Evolutionary conservation across 2,797 vertebrate species (phyloP).

Genomic region (Steatocranus sp.): DNA sequence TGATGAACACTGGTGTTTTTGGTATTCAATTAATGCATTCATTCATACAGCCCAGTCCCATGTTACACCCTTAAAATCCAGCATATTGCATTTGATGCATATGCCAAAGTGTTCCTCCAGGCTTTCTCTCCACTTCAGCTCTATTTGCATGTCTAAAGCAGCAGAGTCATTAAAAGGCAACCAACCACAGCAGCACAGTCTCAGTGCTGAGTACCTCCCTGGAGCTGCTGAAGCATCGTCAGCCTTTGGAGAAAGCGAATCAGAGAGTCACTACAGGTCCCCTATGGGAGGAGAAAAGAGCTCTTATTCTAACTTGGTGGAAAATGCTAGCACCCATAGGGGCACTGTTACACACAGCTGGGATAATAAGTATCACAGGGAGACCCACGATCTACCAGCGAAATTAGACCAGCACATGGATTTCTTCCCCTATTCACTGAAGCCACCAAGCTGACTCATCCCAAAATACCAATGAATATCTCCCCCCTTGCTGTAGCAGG

Average conservation of each 20-base stretch:
- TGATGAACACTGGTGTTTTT: background rate
- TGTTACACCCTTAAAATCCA: slow-evolving; percentile 27
- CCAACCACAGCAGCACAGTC: slow-evolving; percentile 56
- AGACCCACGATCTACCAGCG: slow-evolving; percentile 37
- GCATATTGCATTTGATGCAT: slow-evolving; percentile 40
- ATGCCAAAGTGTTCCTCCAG: slow-evolving; percentile 50
- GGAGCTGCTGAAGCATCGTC: slow-evolving; percentile 52
- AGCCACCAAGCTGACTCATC: slow-evolving; percentile 42
- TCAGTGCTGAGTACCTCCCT: slow-evolving; percentile 50
- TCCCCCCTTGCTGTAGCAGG: slow-evolving; percentile 6
- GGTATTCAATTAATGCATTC: background rate
- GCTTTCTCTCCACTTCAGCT: slow-evolving; percentile 52
- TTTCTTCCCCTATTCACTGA: slow-evolving; percentile 20
- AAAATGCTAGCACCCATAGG: slow-evolving; percentile 67
- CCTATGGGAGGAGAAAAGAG: slow-evolving; percentile 54
- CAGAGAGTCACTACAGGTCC: slow-evolving; percentile 54
- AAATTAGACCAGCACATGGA: slow-evolving; percentile 36
- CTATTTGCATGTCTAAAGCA: slow-evolving; percentile 68
- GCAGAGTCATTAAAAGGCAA: slow-evolving; percentile 67
- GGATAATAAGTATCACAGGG: slow-evolving; percentile 59
- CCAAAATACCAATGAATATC: slow-evolving; percentile 44
- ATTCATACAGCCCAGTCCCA: slow-evolving; percentile 3
- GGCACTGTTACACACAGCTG: slow-evolving; percentile 56
- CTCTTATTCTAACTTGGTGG: slow-evolving; percentile 64
- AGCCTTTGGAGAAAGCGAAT: slow-evolving; percentile 54